Evolutionary conservation across 2,888 invertebrate species (phyloP), one percentile per base, ranked within the genome.

Genomic region (Diarsia mendica): DNA sequence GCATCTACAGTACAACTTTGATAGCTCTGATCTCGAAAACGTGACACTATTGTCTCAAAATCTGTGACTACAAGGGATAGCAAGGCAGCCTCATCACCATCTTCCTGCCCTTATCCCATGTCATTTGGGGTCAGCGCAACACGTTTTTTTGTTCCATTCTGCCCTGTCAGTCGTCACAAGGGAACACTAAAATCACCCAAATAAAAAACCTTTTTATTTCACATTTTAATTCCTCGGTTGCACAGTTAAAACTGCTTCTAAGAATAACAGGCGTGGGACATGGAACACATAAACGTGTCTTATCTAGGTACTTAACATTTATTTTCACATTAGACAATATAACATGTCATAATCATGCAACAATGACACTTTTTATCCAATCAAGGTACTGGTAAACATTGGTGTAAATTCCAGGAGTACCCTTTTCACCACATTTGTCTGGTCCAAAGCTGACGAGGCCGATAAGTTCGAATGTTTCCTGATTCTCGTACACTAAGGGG

Each of bases 361-460:
- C 80, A 49, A 87, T 83, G 0, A 61, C 80, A 68, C 61, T 80
- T 51, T 65, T 77, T n/a, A 97, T 97, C 97, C 97, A 97, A 0
- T 94, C 92, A n/a, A 95, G 89, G 87, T 97, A 97, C 67, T 96
- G 93, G 39, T 92, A 88, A 0, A 97, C 97, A 81, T 95, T 96
- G 0, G 97, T 97, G 88, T 97, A 97, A 18, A 97, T 97, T 0
- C 97, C 97, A 0, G 97, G 97, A 93, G 97, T 96, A 46, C 75
- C 75, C 4, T 95, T 94, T 46, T 93, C 91, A 0, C 97, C 97
- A 86, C 97, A 97, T 0, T 96, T 96, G 0, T 95, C 93, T 0
- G 97, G 97, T 2, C 97, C 97, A 83, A 97, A 97, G 9, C 97
- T 97, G 15, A 97, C 97, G 20, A 97, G 90, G 0, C 97, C 97